A percentile compares a stretch with the other conserved stretches of the same genome.
These are phyloP conservation scores for Odocoileus hemionus DNA, from an alignment of 2,113 vertebrate species.

Conservation along the genomic window DNA sequence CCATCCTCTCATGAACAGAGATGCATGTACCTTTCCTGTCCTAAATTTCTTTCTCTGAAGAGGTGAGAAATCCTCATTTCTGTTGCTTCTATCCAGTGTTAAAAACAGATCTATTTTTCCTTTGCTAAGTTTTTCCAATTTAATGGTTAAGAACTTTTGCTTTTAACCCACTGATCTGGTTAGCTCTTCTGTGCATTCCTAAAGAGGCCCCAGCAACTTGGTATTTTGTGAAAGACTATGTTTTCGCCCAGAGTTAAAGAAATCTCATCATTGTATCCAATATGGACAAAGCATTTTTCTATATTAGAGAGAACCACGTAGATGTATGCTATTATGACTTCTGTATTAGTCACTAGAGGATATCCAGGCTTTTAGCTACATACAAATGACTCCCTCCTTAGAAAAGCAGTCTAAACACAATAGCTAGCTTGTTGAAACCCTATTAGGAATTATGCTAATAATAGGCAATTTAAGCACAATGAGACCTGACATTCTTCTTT, in stretches of 20 bases:
- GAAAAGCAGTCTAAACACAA: background rate
- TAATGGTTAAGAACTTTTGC: constrained; percentile 6
- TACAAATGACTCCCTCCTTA: background rate
- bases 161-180: constrained; percentile 18
- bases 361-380: background rate
- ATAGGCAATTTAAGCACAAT: background rate
- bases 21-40: background rate
- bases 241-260: background rate
- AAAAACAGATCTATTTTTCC: background rate
- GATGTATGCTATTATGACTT: background rate
- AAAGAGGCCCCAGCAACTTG: background rate
- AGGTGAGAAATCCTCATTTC: background rate
- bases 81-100: background rate
- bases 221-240: background rate
- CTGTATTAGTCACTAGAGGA: background rate
- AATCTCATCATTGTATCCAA: background rate
- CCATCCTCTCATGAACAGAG: background rate
- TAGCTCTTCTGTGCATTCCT: background rate
- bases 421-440: background rate
- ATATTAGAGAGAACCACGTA: background rate
- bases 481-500: background rate
- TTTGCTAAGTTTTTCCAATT: constrained; percentile 4
- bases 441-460: background rate
- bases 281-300: background rate
- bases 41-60: background rate